Evolutionary conservation across 2,888 invertebrate species (phyloP), one percentile per base, ranked within the genome.

Genomic region (Bombylius discolor): DNA sequence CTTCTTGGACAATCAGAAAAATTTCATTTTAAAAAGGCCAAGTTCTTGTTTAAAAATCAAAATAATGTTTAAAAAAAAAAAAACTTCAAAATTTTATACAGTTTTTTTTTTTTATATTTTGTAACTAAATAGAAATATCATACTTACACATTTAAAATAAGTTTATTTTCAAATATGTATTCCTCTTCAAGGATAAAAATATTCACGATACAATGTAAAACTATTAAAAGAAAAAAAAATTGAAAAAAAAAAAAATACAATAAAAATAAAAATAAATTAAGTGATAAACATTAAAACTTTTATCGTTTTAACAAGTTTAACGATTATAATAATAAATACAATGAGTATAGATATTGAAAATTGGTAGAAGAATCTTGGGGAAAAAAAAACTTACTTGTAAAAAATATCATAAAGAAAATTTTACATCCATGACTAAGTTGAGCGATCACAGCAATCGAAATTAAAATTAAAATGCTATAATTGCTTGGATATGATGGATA

Each of bases 401-500:
- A 77, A n/a, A 78, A 63, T 44, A 81, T 66, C 73, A 87, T 80
- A 51, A 87, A 71, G 49, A 79, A 67, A 32, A 83, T 79, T 70
- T 87, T 87, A 66, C 80, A 78, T 58, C 84, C 72, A 67, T 87
- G 85, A 46, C 84, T 83, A 53, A 87, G 73, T 65, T 86, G 85
- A 4, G 84, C 81, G 60, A 87, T 81, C 64, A 87, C 79, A 32
- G 87, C 82, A 51, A 83, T 79, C 5, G 83, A 82, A 58, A 87
- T 78, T 58, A 88, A 70, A 57, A 85, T 82, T 58, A 87, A 74
- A 52, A 85, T 81, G 52, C 80, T 80, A 68, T 84, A 83, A 69
- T 84, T 82, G 61, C 84, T 81, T 70, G 86, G 82, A 70, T 87
- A 88, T 50, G 85, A 84, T 47, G 87, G 87, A 69, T 83, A 84